phyloP scores from a whole-genome alignment of 2,797 vertebrate genomes.

The Scleropages formosus region DNA sequence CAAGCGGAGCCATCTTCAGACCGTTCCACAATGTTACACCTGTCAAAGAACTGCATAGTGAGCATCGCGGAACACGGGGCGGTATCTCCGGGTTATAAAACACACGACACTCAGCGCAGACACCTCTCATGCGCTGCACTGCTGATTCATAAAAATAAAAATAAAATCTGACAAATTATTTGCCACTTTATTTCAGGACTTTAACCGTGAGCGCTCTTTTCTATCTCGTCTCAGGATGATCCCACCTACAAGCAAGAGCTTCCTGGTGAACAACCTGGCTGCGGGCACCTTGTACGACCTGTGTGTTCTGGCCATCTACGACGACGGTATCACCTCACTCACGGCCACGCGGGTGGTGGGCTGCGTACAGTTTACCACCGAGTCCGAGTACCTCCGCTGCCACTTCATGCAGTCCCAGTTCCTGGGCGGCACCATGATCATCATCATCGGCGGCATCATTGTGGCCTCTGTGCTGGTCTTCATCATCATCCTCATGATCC shows the following conservation, averaged over 20 bases:
- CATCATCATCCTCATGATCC: conserved; percentile 98
- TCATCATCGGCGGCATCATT: conserved; percentile 97
- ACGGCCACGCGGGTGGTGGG: conserved; percentile 94
- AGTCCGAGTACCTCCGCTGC: conserved; percentile 93
- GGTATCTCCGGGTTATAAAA: neutral
- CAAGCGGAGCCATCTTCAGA: neutral
- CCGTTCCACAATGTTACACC: neutral
- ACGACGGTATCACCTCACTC: conserved; percentile 91
- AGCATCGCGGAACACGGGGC: neutral
- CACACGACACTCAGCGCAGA: neutral
- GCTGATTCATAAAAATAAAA: neutral
- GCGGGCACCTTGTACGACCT: conserved; percentile 91
- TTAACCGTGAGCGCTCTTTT: neutral
- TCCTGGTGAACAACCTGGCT: conserved; percentile 95
- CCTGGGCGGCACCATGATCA: conserved; percentile 97
- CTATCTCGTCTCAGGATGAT: conserved; percentile 80
- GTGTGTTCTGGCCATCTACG: conserved; percentile 95
- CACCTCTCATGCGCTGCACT: neutral
- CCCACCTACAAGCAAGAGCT: conserved; percentile 94
- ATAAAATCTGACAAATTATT: neutral
- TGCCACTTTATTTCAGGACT: neutral
- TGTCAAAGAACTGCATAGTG: neutral
- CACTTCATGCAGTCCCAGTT: conserved; percentile 99
- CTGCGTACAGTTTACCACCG: conserved; percentile 93
- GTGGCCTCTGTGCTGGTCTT: conserved; percentile 95